Base-by-base conservation (phyloP, 2,113 vertebrate species). In the Collichthys lucidus region DNA sequence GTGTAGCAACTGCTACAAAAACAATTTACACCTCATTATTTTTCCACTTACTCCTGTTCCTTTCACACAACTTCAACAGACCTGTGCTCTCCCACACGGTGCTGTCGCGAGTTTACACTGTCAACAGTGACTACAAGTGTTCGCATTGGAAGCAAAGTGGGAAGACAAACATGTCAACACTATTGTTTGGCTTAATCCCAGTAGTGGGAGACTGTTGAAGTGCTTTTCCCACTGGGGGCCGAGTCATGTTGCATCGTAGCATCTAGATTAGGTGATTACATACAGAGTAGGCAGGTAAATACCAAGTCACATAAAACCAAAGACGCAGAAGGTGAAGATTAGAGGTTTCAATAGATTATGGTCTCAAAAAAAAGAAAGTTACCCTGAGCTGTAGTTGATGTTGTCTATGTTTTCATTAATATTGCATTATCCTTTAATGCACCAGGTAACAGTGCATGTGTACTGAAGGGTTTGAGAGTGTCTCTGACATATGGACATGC, bases 111-210 rank as follows among this genome's bases (percentile, higher is more conserved):
- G 11, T 78, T 60, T 50, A 49, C 17, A 57, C 26, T 24, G n/a
- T 49, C 56, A 70, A 20, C 53, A 56, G 26, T 56, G 22, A 40
- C 19, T 52, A 2, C 57, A 29, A 31, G 71, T 59, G 60, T 70
- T 86, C 69, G 76, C 69, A n/a, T 9, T 9, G 26, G 19, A 73
- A 20, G 67, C 44, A 50, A 44, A 65, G 19, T 56, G 6, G 26
- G 31, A 63, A 64, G 40, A 29, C 49, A 78, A 81, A 44, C 59
- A 82, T 66, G 74, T 84, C 80, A 75, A 65, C 77, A 52, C 29
- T 60, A 26, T 60, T 73, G 56, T 76, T 55, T 59, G 70, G 42
- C 46, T 35, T 52, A 63, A 75, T 68, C 31, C 64, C 64, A 42
- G 22, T 3, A 60, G 62, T 60, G 57, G 61, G 71, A 72, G 74